Evolutionary conservation across 2,888 invertebrate genomes (phyloP).

Genomic region (Melolontha melolontha): DNA sequence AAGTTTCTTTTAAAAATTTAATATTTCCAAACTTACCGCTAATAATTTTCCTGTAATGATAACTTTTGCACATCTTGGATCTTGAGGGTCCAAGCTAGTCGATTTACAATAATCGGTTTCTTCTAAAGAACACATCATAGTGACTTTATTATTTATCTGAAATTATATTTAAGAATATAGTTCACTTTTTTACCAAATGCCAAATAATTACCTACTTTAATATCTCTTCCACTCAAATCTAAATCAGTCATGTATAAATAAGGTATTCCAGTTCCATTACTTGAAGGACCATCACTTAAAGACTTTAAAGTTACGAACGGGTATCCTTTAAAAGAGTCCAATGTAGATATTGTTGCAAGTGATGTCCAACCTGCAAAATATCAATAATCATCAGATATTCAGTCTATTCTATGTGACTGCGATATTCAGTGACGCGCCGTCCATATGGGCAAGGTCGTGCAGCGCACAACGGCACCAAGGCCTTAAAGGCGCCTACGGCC

Average conservation of each 20-base stretch:
- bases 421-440: too few relatives aligned
- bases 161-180: constrained; percentile 45
- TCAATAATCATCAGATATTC: too few relatives aligned
- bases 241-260: constrained; percentile 80
- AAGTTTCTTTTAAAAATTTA: background rate
- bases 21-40: constrained; percentile 66
- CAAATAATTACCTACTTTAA: constrained; percentile 68
- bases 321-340: constrained; percentile 71
- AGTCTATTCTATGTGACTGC: too few relatives aligned
- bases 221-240: constrained; percentile 77
- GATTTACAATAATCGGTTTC: constrained; percentile 75
- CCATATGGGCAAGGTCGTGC: too few relatives aligned
- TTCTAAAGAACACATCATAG: constrained; percentile 77
- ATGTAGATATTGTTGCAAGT: constrained; percentile 76
- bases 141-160: constrained; percentile 74
- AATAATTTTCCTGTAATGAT: constrained; percentile 76
- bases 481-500: too few relatives aligned
- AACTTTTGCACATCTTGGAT: constrained; percentile 81
- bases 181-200: background rate
- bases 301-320: constrained; percentile 80
- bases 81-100: constrained; percentile 77
- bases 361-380: constrained; percentile 77
- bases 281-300: constrained; percentile 76
- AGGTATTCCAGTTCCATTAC: constrained; percentile 78
- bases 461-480: too few relatives aligned